phyloP scores from a whole-genome alignment of 2,888 invertebrate genomes.

The Eutolmus rufibarbis region DNA sequence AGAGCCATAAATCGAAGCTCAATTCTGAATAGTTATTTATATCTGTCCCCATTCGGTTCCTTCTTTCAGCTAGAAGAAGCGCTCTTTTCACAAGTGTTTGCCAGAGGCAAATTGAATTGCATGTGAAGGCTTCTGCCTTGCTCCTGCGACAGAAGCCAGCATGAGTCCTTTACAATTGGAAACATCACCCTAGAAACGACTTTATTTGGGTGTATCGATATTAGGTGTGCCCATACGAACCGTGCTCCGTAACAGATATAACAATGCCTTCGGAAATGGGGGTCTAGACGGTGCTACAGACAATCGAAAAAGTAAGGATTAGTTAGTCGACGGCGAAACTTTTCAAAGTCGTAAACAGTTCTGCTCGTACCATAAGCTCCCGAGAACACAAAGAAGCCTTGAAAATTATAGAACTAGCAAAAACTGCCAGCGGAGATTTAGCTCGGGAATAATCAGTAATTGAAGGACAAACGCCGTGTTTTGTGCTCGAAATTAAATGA shows the following conservation, averaged over 20 bases:
- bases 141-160: not conserved
- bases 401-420: not conserved
- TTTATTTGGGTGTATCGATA: constrained; percentile 32
- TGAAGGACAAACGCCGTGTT: not conserved
- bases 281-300: not conserved
- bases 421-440: not conserved
- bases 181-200: constrained; percentile 31
- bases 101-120: not conserved
- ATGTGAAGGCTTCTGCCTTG: not conserved
- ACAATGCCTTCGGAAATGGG: not conserved
- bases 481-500: not conserved
- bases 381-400: not conserved
- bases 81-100: not conserved
- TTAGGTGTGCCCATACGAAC: constrained; percentile 1
- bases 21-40: constrained; percentile 4
- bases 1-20: not conserved
- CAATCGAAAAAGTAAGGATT: not conserved
- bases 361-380: not conserved
- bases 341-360: not conserved
- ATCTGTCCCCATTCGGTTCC: not conserved
- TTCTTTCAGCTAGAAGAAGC: not conserved
- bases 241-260: not conserved
- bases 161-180: not conserved
- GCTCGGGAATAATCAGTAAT: not conserved
- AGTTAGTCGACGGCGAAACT: not conserved